Evolutionary conservation across 1,140 invertebrate genomes (phyloP), one percentile per base, ranked within the genome.

Genomic region (Zaprionus inermis): DNA sequence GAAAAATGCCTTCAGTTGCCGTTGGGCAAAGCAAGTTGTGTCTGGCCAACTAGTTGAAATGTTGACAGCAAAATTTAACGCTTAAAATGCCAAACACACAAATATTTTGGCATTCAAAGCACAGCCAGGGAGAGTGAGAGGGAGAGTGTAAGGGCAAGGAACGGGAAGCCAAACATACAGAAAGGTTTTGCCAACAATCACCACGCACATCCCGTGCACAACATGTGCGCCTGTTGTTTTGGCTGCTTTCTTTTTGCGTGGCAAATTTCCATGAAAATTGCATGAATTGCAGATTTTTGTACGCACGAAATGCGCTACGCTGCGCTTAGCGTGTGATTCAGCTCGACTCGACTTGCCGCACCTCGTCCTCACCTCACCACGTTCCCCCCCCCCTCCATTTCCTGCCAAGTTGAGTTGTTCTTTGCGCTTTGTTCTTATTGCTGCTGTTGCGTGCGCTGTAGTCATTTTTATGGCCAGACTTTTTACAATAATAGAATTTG

Each of bases 261-360:
- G 74, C 80, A 89, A 89, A 90, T 89, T 89, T 89, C 81, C 84
- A 89, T 89, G 84, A 90, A 89, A 89, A 89, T 89, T 89, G 84
- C 84, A 89, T 89, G 84, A 89, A 81, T 89, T 89, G 84, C 84
- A 89, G 84, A 89, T 89, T 89, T 86, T 80, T 71, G 73, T 89
- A 89, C 84, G 84, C 84, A 89, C 84, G 84, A 81, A 89, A 84
- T 89, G 78, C 78, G 84, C 80, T 86, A 56, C 44, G 68, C 80
- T 86, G 60, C 44, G 68, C 55, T 67, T 61, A 56, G 69, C 56
- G 34, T 72, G 59, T 63, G 76, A 49, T 7, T 49, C 41, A 14
- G 65, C 38, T 64, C 51, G 46, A 59, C 41, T 63, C 49, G 30
- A 32, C 6, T 28, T 28, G 24, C 24, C 24, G 3, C 24, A 0